phyloP scores from a whole-genome alignment of 2,113 vertebrate genomes.

The Pluvianellus socialis region DNA sequence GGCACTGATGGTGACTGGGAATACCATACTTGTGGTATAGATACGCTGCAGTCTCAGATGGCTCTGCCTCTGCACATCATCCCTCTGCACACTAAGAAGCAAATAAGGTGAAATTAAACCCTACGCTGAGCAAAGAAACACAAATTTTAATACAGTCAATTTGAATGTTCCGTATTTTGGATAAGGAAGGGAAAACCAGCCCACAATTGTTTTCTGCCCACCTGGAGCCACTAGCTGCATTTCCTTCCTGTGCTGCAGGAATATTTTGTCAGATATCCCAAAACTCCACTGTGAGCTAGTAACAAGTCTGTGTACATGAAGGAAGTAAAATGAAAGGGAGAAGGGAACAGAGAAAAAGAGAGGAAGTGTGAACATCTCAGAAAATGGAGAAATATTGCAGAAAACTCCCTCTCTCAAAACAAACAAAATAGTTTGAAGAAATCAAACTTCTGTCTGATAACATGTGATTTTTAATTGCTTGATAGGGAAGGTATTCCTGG shows the following conservation, averaged over 20 bases:
- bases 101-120: background rate
- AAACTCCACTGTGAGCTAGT: background rate
- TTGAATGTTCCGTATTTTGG: background rate
- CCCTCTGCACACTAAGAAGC: background rate
- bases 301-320: background rate
- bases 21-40: background rate
- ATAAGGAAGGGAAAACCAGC: background rate
- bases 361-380: background rate
- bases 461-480: background rate
- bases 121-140: background rate
- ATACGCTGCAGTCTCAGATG: background rate
- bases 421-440: background rate
- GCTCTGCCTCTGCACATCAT: background rate
- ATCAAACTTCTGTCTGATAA: background rate
- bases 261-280: background rate
- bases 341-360: background rate
- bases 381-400: background rate
- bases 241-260: background rate
- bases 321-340: background rate
- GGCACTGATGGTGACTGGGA: too few species aligned
- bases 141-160: background rate
- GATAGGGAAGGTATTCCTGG: background rate
- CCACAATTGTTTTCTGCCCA: background rate
- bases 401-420: background rate
- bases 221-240: background rate